Evolutionary conservation across 2,797 vertebrate genomes (phyloP), one percentile per base, ranked within the genome.

Genomic region (Liparis tanakae): DNA sequence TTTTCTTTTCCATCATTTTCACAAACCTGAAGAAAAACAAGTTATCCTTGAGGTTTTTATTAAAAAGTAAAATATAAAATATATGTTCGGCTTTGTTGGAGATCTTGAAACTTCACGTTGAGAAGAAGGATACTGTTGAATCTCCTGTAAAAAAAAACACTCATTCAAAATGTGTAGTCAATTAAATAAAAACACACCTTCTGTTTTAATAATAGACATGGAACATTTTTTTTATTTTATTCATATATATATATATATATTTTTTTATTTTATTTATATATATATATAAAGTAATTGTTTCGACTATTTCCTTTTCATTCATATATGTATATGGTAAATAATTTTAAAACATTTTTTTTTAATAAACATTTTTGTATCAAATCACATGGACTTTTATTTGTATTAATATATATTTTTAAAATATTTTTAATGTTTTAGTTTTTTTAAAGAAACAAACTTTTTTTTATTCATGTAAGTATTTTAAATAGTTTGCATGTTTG

Each of bases 401-500:
- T 30, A 30, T 30, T 30, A 2, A 30, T 30, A 30, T 30, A 30
- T 30, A 30, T 30, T 51, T 51, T 10, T 30, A 2, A 36, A 36
- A 6, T 54, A 14, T 10, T 7, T 36, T 17, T 57, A 13, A 39
- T 20, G 44, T 9, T 39, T 4, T 36, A 8, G 8, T 2, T 2
- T 37, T 37, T 37, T 10, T 2, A 37, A 37, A 37, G 4, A 43
- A 43, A 43, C 25, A 43, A 43, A 0, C 41, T 0, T 10, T 12
- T 2, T 55, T 63, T 18, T 30, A 8, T 34, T 2, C 25, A 3
- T 8, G 17, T 3, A 54, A 55, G 17, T 22, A 34, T 22, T 30
- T 30, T 30, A 30, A 30, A 30, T 30, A 30, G 4, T 30, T 43
- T 5, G 10, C 0, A 0, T 18, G 64, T 22, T 12, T 0, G 3